phyloP scores from a whole-genome alignment of 2,797 vertebrate genomes.

The Ctenochaetus hawaiiensis region DNA sequence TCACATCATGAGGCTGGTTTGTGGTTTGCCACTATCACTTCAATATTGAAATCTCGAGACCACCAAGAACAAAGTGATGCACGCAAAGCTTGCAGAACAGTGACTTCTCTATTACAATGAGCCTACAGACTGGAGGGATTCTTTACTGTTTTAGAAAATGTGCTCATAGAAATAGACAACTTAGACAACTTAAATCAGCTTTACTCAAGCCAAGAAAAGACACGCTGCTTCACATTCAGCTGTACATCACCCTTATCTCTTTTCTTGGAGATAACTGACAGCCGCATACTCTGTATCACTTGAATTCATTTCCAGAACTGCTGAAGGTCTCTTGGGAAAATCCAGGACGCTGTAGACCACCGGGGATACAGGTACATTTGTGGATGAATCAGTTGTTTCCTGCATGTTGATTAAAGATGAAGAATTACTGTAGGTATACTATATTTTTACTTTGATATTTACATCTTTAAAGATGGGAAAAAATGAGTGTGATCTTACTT shows the following conservation, averaged over 20 bases:
- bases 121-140: background rate
- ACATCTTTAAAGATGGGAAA: background rate
- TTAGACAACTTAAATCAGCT: conserved; percentile 9
- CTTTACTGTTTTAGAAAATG: background rate
- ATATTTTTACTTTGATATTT: background rate
- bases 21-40: conserved; percentile 9
- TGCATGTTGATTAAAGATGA: conserved; percentile 27
- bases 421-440: background rate
- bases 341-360: conserved; percentile 76
- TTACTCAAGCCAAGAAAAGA: conserved; percentile 13
- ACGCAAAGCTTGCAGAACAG: background rate
- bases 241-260: background rate
- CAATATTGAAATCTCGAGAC: conserved; percentile 1
- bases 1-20: conserved; percentile 2
- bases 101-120: background rate
- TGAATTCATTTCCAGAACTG: conserved; percentile 16
- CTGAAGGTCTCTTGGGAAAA: conserved; percentile 66
- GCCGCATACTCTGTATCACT: conserved; percentile 66
- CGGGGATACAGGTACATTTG: background rate
- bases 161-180: background rate
- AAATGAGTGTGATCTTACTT: conserved; percentile 52
- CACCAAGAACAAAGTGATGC: conserved; percentile 8
- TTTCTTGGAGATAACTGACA: conserved; percentile 56
- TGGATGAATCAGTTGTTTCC: conserved; percentile 37
- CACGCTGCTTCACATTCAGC: background rate